Evolutionary conservation across 2,888 invertebrate genomes (phyloP).

Genomic region (Megaustenia siamemsis): DNA sequence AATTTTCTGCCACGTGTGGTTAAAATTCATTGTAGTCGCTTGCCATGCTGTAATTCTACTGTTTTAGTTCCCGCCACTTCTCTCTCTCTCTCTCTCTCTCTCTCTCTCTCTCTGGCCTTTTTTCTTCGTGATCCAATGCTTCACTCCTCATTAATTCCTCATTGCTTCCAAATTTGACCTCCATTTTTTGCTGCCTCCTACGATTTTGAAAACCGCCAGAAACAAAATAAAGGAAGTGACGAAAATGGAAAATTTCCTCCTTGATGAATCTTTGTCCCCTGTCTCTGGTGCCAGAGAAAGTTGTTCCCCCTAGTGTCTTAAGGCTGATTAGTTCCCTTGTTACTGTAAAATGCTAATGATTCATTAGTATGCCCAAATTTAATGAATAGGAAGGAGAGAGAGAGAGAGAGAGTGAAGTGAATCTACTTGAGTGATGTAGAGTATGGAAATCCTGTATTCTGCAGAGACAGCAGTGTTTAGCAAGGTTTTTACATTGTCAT

Average conservation of each 20-base stretch:
- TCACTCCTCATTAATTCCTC: slow-evolving; percentile 62
- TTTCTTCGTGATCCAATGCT: slow-evolving; percentile 61
- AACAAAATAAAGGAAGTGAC: background rate
- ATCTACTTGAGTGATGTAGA: background rate
- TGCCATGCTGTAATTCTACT: no score
- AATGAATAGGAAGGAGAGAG: background rate
- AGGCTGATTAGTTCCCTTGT: slow-evolving; percentile 36
- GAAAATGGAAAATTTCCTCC: background rate
- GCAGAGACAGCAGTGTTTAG: background rate
- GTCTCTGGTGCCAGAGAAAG: background rate
- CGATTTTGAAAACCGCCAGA: slow-evolving; percentile 16
- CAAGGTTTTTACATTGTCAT: background rate
- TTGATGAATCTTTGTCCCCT: background rate
- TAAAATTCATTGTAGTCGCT: no score
- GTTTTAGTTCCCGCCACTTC: background rate
- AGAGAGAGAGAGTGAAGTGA: background rate
- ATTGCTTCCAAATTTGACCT: slow-evolving; percentile 83
- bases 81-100: background rate
- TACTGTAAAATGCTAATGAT: slow-evolving; percentile 30
- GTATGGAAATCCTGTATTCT: background rate
- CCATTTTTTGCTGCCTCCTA: slow-evolving; percentile 9
- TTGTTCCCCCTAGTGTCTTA: background rate
- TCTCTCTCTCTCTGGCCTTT: no score
- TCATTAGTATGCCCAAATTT: slow-evolving; percentile 26
- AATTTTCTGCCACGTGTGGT: no score